Evolutionary conservation across 1,140 invertebrate genomes (phyloP).

Genomic region (Caerostris extrusa): DNA sequence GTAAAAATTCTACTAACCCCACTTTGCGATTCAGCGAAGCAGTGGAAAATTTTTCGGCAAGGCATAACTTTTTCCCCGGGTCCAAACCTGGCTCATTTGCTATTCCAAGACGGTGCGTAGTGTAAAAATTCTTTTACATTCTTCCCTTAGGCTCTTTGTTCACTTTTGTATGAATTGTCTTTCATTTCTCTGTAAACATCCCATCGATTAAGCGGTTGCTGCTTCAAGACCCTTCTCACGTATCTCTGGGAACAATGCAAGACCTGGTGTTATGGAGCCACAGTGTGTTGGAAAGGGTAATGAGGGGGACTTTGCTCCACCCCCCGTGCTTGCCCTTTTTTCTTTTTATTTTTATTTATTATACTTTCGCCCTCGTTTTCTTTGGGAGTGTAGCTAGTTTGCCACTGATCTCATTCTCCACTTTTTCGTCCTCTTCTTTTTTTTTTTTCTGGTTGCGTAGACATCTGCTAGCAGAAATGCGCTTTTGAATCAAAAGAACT

Average conservation of each 20-base stretch:
- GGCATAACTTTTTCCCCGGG: conserved; percentile 43
- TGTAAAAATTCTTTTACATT: conserved; percentile 56
- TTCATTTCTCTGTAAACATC: conserved; percentile 64
- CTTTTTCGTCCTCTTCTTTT: neutral
- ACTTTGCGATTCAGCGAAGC: conserved; percentile 56
- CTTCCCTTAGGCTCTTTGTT: conserved; percentile 37
- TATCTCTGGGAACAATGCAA: conserved; percentile 36
- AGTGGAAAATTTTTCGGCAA: conserved; percentile 15
- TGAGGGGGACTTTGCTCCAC: conserved; percentile 24
- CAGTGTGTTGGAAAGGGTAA: neutral
- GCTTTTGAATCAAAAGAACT: conserved; percentile 36
- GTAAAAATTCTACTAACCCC: conserved; percentile 6
- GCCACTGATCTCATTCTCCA: conserved; percentile 52
- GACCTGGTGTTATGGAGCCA: conserved; percentile 21
- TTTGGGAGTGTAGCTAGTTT: conserved; percentile 23
- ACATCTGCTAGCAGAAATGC: conserved; percentile 38
- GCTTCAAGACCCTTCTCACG: conserved; percentile 43
- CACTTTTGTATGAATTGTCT: conserved; percentile 63
- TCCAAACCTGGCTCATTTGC: conserved; percentile 43
- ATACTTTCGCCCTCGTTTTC: neutral
- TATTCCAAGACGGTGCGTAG: conserved; percentile 50
- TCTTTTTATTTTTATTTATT: neutral
- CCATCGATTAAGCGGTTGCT: conserved; percentile 51
- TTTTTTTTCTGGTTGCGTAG: neutral
- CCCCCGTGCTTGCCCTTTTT: neutral